Percentiles rank a stretch among this genome's conserved stretches.
phyloP scores from a whole-genome alignment of 1,140 invertebrate genomes.

The Scaptodrosophila lebanonensis region DNA sequence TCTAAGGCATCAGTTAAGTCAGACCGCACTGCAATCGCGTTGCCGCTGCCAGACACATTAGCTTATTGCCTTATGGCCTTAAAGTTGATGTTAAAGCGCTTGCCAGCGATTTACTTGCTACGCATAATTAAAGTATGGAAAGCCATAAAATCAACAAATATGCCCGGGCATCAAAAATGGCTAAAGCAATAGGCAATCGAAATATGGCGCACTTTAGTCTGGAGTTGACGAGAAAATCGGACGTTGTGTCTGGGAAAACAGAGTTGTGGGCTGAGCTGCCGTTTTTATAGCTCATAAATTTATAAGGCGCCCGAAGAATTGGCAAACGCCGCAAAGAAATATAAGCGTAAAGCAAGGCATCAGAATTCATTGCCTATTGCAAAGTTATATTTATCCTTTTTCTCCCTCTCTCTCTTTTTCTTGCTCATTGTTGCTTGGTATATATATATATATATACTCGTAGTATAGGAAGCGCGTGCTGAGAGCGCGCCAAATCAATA shows the following conservation, averaged over 20 bases:
- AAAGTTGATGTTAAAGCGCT: conserved; percentile 27
- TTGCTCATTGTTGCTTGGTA: conserved; percentile 31
- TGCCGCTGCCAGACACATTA: neutral
- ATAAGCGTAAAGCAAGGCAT: conserved; percentile 42
- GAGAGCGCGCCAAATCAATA: conserved; percentile 52
- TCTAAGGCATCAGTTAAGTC: neutral
- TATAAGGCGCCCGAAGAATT: conserved; percentile 66
- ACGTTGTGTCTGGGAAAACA: conserved; percentile 5
- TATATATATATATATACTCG: conserved; percentile 40
- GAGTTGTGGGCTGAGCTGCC: conserved; percentile 41
- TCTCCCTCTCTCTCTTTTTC: neutral
- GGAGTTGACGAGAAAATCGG: neutral
- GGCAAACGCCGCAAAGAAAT: conserved; percentile 5
- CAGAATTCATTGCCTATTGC: conserved; percentile 65
- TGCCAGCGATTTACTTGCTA: conserved; percentile 26
- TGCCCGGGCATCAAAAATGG: conserved; percentile 47
- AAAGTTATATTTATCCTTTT: conserved; percentile 64
- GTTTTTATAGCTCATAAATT: conserved; percentile 76
- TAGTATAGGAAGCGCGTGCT: neutral
- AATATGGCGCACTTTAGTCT: conserved; percentile 56
- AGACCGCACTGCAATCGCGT: conserved; percentile 1
- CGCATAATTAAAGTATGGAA: conserved; percentile 69
- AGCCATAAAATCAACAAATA: conserved; percentile 62
- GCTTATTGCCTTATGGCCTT: no score
- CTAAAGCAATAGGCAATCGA: conserved; percentile 75